Percentiles rank a stretch among this genome's conserved stretches.
Conservation (phyloP, 2,888 invertebrate genomes). For the Chloroclystis v-ata region DNA sequence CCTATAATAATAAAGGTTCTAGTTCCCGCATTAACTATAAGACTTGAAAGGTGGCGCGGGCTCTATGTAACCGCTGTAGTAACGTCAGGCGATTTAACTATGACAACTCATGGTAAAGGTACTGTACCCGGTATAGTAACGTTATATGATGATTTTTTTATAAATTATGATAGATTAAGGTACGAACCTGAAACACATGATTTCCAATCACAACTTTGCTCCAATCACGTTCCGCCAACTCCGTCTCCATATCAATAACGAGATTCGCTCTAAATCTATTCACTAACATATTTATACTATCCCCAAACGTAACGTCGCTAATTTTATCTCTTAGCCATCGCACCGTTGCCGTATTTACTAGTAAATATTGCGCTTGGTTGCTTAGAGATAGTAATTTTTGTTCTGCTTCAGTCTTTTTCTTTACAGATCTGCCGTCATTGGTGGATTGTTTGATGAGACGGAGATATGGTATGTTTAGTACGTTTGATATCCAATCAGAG, state of each 20-base stretch:
- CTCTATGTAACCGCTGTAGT: too few species aligned
- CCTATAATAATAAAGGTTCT: too few species aligned
- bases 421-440: constrained; percentile 50
- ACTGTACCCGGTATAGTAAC: too few species aligned
- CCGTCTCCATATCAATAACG: constrained; percentile 82
- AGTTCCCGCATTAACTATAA: too few species aligned
- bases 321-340: constrained; percentile 82
- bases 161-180: too few species aligned
- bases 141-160: too few species aligned
- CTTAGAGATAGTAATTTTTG: constrained; percentile 78
- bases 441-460: constrained; percentile 81
- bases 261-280: constrained; percentile 95
- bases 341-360: constrained; percentile 88
- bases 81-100: too few species aligned
- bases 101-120: too few species aligned
- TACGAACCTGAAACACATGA: constrained; percentile 82
- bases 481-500: constrained; percentile 88
- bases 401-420: constrained; percentile 45
- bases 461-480: constrained; percentile 82
- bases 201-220: constrained; percentile 81
- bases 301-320: constrained; percentile 67
- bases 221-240: constrained; percentile 90
- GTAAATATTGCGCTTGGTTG: constrained; percentile 91
- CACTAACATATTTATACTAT: constrained; percentile 79
- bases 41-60: too few species aligned